phyloP scores from a whole-genome alignment of 2,113 vertebrate species.

The Chinchilla lanigera region DNA sequence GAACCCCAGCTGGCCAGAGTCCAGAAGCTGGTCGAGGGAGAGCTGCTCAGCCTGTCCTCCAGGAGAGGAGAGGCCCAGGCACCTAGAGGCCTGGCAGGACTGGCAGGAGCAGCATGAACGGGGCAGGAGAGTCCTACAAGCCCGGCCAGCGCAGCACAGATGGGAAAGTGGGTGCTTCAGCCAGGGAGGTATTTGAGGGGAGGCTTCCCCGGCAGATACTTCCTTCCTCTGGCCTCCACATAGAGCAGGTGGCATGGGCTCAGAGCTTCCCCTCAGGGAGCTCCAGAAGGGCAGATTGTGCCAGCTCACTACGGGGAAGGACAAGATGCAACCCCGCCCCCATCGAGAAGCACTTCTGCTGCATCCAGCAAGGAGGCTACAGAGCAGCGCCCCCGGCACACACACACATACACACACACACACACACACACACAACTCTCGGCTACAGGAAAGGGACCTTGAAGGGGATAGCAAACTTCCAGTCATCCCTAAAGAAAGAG shows the following conservation, averaged over 20 bases:
- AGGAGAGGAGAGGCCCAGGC: neutral
- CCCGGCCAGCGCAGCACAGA: neutral
- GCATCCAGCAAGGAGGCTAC: neutral
- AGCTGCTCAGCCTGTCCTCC: neutral
- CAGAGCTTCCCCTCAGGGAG: neutral
- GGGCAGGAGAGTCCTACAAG: neutral
- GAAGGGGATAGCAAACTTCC: slow-evolving; percentile 30
- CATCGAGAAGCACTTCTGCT: neutral
- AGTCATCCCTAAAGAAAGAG: neutral
- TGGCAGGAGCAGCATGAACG: neutral
- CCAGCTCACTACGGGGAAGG: neutral
- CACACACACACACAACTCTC: neutral
- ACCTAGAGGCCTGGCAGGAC: neutral
- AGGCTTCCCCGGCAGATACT: neutral
- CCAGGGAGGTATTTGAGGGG: neutral
- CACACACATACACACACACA: too few relatives aligned
- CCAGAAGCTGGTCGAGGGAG: neutral
- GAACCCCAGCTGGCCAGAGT: neutral
- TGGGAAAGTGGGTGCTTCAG: neutral
- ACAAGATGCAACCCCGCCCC: neutral
- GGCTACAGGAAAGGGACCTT: neutral
- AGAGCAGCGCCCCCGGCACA: neutral
- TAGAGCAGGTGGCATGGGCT: neutral
- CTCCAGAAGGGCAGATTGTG: neutral
- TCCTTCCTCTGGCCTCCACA: neutral